phyloP scores from a whole-genome alignment of 2,113 vertebrate genomes.

The Pontoporia blainvillei region DNA sequence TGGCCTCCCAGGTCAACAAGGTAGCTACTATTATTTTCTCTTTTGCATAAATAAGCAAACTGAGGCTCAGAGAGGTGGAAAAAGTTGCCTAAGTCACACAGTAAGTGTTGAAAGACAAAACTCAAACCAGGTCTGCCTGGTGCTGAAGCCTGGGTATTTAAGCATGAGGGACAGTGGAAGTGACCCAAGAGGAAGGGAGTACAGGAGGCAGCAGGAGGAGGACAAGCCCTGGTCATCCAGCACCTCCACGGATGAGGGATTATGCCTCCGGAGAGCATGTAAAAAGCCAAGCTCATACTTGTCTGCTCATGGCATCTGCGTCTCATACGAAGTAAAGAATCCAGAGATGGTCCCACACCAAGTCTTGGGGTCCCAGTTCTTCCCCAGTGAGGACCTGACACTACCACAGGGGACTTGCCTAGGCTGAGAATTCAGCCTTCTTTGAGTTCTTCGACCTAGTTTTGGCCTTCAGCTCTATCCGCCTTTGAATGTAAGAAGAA shows the following conservation, averaged over 20 bases:
- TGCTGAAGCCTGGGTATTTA: neutral
- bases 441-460: neutral
- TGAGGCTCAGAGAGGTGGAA: neutral
- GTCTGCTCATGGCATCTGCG: neutral
- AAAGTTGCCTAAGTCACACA: neutral
- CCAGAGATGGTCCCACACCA: neutral
- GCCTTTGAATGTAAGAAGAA: neutral
- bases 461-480: neutral
- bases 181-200: neutral
- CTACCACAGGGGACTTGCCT: neutral
- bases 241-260: fast-evolving
- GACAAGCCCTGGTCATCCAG: neutral
- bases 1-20: neutral
- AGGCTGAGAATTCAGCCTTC: neutral
- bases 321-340: neutral
- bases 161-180: neutral
- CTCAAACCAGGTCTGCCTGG: neutral
- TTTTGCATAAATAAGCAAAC: neutral
- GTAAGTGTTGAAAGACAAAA: neutral
- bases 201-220: neutral
- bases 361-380: neutral
- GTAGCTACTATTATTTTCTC: neutral
- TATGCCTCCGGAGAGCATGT: neutral
- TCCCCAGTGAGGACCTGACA: neutral
- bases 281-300: neutral